Percentiles rank a stretch among this genome's conserved stretches.
Conservation (phyloP, 2,888 invertebrate species). For the Clivina fossor region DNA sequence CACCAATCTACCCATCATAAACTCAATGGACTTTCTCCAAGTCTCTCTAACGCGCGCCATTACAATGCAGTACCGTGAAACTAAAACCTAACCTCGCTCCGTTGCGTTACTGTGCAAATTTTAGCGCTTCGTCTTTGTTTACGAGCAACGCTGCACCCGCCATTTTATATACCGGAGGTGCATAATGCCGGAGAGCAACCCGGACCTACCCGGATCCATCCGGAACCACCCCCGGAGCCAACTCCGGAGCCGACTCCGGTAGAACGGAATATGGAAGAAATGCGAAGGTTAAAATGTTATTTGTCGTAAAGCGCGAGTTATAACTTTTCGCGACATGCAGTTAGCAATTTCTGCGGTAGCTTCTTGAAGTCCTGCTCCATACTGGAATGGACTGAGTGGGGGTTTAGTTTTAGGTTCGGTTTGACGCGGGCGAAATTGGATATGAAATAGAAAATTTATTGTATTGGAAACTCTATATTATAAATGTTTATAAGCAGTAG, state of each 20-base stretch:
- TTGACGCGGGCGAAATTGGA: too few relatives aligned
- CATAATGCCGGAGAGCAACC: constrained; percentile 14
- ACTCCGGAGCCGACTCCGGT: not conserved
- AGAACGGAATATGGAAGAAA: constrained; percentile 15
- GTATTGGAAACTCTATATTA: too few relatives aligned
- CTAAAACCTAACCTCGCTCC: too few relatives aligned
- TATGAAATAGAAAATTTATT: too few relatives aligned
- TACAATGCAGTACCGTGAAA: too few relatives aligned
- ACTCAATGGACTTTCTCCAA: too few relatives aligned
- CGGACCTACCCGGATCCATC: constrained; percentile 13
- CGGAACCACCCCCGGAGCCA: not conserved
- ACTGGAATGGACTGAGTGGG: too few relatives aligned
- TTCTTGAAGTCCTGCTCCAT: not conserved
- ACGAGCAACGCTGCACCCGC: constrained; percentile 14
- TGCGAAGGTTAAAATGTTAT: constrained; percentile 20
- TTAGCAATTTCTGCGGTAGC: constrained; percentile 17
- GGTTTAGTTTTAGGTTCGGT: too few relatives aligned
- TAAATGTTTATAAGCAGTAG: too few relatives aligned
- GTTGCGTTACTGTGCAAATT: constrained; percentile 22
- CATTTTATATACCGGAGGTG: constrained; percentile 25
- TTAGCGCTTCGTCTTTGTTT: constrained; percentile 10
- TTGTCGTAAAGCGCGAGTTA: constrained; percentile 19
- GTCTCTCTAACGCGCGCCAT: too few relatives aligned
- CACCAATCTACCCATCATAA: too few relatives aligned
- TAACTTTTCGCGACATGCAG: constrained; percentile 25